Percentiles rank a stretch among this genome's conserved stretches.
Conservation (phyloP, 2,113 vertebrate genomes). For the Lophura nycthemera region DNA sequence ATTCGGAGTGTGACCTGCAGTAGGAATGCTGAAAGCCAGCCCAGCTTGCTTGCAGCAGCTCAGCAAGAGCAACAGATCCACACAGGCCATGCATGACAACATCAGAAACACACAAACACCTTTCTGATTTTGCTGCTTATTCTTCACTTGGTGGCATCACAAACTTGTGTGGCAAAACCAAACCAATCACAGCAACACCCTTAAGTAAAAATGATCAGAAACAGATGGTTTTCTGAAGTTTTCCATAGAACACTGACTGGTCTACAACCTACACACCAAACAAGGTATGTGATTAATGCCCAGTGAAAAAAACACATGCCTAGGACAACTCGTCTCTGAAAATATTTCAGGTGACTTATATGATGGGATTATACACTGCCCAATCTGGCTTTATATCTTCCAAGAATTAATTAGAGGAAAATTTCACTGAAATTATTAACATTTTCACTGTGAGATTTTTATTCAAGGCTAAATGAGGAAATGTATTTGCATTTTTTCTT, state of each 20-base stretch:
- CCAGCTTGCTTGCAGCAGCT: background rate
- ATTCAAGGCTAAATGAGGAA: background rate
- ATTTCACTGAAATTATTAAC: background rate
- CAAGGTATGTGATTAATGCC: conserved; percentile 10
- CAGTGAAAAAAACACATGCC: background rate
- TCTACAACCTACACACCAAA: conserved; percentile 30
- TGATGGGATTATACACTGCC: background rate
- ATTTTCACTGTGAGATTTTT: background rate
- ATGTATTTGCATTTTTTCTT: background rate
- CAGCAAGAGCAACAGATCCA: background rate
- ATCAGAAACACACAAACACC: background rate
- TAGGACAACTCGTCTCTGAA: conserved; percentile 8
- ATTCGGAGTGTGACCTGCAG: background rate
- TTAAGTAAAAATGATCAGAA: background rate
- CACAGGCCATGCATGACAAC: background rate
- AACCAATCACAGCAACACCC: background rate
- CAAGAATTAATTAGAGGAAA: conserved; percentile 12
- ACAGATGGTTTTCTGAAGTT: conserved; percentile 29
- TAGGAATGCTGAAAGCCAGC: background rate
- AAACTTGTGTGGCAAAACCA: background rate
- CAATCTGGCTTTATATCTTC: background rate
- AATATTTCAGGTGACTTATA: conserved; percentile 6
- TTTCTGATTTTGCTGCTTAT: background rate
- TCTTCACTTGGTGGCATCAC: background rate
- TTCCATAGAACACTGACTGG: conserved; percentile 41